Conservation (phyloP, 2,113 vertebrate species). For the Pristiophorus japonicus region DNA sequence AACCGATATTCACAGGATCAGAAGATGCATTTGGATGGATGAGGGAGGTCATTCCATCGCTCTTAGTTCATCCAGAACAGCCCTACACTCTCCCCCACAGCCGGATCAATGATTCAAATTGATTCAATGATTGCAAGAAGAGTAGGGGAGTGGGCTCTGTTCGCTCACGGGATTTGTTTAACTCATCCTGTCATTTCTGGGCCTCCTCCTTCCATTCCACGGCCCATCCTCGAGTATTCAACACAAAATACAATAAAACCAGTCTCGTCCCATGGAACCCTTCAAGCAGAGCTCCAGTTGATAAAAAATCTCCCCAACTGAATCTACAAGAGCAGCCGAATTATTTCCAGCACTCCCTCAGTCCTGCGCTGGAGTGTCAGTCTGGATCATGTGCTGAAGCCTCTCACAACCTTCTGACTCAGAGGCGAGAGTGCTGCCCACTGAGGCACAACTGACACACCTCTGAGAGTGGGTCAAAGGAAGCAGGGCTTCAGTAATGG, state of each 20-base stretch:
- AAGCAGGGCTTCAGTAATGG: neutral
- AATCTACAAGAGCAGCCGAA: neutral
- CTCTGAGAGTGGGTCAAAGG: no score
- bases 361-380: neutral
- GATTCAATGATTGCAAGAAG: neutral
- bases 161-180: neutral
- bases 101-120: no score
- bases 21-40: neutral
- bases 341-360: neutral
- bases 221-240: neutral
- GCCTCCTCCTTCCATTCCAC: neutral
- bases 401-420: no score
- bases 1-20: no score
- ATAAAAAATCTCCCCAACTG: conserved; percentile 12
- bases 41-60: neutral
- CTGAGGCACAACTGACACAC: no score
- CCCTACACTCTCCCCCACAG: neutral
- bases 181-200: neutral
- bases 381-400: no score
- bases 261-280: neutral
- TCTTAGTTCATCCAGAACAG: neutral
- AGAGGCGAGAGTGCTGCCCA: no score
- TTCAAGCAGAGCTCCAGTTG: neutral
- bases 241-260: neutral
- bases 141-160: neutral